Base-by-base conservation (phyloP, 2,797 vertebrate genomes). In the Neosalanx taihuensis region DNA sequence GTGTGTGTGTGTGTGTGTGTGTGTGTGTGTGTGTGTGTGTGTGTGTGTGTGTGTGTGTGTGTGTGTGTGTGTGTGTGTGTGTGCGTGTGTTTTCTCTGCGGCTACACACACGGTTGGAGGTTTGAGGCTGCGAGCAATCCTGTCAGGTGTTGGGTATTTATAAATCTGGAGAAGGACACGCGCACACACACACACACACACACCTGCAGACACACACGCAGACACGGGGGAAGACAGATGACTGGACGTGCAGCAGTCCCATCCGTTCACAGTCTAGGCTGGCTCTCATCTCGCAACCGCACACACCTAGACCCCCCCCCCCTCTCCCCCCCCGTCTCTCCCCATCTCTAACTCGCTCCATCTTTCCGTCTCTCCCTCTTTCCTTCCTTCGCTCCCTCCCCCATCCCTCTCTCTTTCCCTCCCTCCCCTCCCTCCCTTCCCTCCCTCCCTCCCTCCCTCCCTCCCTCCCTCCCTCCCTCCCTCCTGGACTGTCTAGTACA, bases 61-160 rank as follows among this genome's bases (percentile, higher is more conserved):
- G 33, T 6, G 33, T 35, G 33, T 6, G 33, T 35, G 5, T 5
- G 33, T 35, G 33, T 35, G 33, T 35, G 33, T 35, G 33, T 5
- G 5, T 6, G 5, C 10, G 37, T 41, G 2, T 53, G 37, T 41
- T 41, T 41, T 41, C 37, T 41, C 37, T 41, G 9, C 10, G 37
- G 37, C 37, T 41, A 10, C 37, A 41, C 37, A 41, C 37, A 41
- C 37, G 7, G 37, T 41, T 41, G 37, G 51, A 20, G 15, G 69
- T 33, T n/a, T 49, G n/a, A 31, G 29, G 41, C 65, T 74, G 31
- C 37, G 10, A 41, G 37, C 37, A 18, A 63, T 81, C 68, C 81
- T 71, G 75, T 87, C 86, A 83, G 75, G 73, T 86, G 70, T 74
- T 79, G 78, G 81, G 84, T 88, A 84, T 88, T 86, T 82, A 86